Conservation (phyloP, 2,888 invertebrate genomes). For the Dolichopus griseipennis region DNA sequence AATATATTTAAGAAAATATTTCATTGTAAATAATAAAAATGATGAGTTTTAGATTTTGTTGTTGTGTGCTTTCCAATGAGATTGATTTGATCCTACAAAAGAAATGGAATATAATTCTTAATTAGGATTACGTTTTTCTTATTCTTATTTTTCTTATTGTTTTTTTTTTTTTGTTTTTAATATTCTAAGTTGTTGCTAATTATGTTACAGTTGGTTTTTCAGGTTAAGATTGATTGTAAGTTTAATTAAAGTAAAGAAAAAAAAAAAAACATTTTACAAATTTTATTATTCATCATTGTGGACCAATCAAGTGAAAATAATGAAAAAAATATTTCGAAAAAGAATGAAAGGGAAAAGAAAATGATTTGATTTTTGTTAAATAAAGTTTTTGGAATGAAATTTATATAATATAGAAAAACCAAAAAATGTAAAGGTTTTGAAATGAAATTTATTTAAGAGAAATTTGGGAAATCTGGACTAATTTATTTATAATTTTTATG, state of each 20-base stretch:
- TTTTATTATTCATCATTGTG: not conserved
- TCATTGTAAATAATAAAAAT: not conserved
- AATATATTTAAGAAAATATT: no score
- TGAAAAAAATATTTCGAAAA: no score
- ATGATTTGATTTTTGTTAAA: no score
- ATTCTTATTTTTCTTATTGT: not conserved
- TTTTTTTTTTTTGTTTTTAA: not conserved
- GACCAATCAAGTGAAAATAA: not conserved
- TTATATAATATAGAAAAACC: no score
- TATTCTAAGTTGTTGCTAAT: no score
- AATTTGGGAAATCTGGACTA: not conserved
- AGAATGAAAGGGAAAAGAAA: no score
- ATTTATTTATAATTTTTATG: not conserved
- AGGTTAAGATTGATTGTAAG: not conserved
- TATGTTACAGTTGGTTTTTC: not conserved
- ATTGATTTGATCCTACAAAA: not conserved
- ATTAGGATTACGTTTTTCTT: not conserved
- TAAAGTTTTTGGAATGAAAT: no score
- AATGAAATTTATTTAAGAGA: not conserved
- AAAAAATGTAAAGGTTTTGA: no score
- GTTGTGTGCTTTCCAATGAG: not conserved
- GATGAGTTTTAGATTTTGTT: slow-evolving; percentile 1
- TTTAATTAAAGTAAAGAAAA: not conserved
- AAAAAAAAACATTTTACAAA: not conserved
- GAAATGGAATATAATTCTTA: not conserved